phyloP scores from a whole-genome alignment of 2,113 vertebrate genomes.

The Rhinichthys klamathensis region DNA sequence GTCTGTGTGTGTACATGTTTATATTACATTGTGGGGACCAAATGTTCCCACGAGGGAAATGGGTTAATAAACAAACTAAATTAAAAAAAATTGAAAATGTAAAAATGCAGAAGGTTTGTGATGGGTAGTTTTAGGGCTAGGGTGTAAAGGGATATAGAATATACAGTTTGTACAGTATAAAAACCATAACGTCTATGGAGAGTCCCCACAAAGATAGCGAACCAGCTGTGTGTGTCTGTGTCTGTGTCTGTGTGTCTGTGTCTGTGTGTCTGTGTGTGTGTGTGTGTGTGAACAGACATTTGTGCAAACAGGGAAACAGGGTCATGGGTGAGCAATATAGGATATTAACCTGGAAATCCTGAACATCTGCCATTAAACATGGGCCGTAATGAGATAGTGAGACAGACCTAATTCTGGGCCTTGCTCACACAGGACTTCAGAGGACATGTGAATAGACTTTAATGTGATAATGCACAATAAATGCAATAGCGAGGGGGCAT shows the following conservation, averaged over 20 bases:
- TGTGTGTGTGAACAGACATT: background rate
- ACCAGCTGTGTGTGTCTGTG: background rate
- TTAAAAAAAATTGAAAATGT: no score
- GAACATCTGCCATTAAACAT: constrained; percentile 5
- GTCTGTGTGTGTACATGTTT: background rate
- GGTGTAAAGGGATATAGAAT: no score
- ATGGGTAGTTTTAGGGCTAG: no score
- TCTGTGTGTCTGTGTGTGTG: background rate
- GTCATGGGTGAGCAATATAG: background rate
- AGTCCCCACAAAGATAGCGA: no score
- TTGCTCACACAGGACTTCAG: background rate
- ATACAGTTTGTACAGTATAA: no score
- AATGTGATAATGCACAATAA: background rate
- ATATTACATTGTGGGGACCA: no score
- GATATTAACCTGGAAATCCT: background rate
- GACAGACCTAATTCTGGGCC: background rate
- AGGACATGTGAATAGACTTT: constrained; percentile 1
- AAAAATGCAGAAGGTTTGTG: no score
- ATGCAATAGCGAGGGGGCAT: background rate
- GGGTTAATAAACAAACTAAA: no score
- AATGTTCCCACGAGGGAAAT: no score
- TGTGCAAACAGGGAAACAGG: background rate
- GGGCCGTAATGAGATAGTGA: background rate
- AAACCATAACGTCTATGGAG: no score
- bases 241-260: background rate